Evolutionary conservation across 2,888 invertebrate genomes (phyloP).

Genomic region (Parnassius orleans): DNA sequence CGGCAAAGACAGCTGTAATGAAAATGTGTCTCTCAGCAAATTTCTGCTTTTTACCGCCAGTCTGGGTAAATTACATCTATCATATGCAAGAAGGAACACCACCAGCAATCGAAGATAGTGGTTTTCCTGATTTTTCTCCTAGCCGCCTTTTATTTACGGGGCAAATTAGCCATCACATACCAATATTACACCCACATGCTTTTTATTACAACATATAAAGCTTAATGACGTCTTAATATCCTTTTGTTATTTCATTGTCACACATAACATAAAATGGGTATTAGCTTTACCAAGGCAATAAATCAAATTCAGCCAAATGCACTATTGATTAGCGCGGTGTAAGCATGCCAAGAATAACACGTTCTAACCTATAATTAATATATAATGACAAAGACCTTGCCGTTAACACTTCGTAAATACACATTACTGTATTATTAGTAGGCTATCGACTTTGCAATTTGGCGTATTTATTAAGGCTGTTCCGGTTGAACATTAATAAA

Average conservation of each 20-base stretch:
- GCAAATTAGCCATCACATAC: too few relatives aligned
- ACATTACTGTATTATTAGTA: conserved; percentile 29
- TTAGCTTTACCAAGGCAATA: conserved; percentile 27
- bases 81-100: too few relatives aligned
- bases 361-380: conserved; percentile 28
- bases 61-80: too few relatives aligned
- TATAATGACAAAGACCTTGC: conserved; percentile 31
- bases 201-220: too few relatives aligned
- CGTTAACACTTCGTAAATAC: conserved; percentile 29
- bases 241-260: conserved; percentile 10
- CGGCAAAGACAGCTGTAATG: too few relatives aligned
- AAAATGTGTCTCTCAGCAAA: too few relatives aligned
- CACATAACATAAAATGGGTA: conserved; percentile 24
- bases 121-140: too few relatives aligned
- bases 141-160: too few relatives aligned
- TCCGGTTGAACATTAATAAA: conserved; percentile 22
- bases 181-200: too few relatives aligned
- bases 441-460: conserved; percentile 23
- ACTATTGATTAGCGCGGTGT: conserved; percentile 30
- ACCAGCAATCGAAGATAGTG: too few relatives aligned
- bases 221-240: neutral
- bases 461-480: conserved; percentile 15
- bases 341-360: conserved; percentile 25
- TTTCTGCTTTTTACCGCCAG: too few relatives aligned
- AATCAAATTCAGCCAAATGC: conserved; percentile 31